Conservation (phyloP, 2,888 invertebrate genomes). For the Lasioglossum morio region DNA sequence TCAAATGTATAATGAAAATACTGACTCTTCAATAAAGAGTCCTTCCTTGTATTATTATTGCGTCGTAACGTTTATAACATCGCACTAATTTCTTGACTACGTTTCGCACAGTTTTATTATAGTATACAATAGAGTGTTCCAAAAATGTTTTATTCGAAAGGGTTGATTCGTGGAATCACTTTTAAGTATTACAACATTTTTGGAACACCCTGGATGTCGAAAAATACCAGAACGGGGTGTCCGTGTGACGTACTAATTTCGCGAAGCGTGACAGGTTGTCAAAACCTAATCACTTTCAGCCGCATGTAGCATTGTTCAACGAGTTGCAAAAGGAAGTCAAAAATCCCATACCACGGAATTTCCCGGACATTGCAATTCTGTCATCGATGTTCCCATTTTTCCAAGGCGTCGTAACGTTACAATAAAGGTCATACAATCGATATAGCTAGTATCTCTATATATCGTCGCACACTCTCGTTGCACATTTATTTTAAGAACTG, state of each 20-base stretch:
- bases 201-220: too few species aligned
- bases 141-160: too few species aligned
- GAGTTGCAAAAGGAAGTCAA: neutral
- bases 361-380: conserved; percentile 37
- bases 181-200: too few species aligned
- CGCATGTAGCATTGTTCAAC: neutral
- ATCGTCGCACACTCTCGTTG: conserved; percentile 27
- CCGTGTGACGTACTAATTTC: neutral
- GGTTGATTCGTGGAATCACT: too few species aligned
- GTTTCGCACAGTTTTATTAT: too few species aligned
- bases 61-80: neutral
- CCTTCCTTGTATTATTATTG: neutral
- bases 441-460: conserved; percentile 48
- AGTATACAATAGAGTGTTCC: too few species aligned
- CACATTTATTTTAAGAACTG: conserved; percentile 61
- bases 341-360: neutral
- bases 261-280: neutral
- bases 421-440: conserved; percentile 63
- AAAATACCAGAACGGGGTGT: neutral
- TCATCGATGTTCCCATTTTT: conserved; percentile 62
- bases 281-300: neutral
- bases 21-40: neutral
- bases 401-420: conserved; percentile 40
- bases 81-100: too few species aligned
- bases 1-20: neutral